phyloP scores from a whole-genome alignment of 2,888 invertebrate genomes.

The Steinernema carpocapsae region DNA sequence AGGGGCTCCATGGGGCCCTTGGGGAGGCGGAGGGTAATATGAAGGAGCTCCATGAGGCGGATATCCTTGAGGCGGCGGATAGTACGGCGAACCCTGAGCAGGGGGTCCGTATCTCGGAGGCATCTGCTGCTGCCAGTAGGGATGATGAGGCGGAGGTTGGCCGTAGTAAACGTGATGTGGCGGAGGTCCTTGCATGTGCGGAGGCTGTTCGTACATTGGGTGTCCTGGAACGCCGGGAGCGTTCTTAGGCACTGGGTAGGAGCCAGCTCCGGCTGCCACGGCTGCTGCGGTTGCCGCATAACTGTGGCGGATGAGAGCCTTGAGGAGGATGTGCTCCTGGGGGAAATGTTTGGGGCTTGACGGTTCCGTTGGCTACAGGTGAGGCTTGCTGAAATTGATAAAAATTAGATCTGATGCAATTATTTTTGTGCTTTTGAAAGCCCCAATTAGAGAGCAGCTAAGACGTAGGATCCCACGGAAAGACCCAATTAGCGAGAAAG shows the following conservation, averaged over 20 bases:
- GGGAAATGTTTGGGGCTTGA: not conserved
- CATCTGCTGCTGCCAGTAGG: slow-evolving; percentile 33
- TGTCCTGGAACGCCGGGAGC: slow-evolving; percentile 1
- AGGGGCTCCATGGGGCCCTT: not conserved
- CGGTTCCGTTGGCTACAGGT: slow-evolving; percentile 11
- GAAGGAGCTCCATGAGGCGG: not conserved
- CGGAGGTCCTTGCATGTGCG: slow-evolving; percentile 16
- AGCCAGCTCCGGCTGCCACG: slow-evolving; percentile 21
- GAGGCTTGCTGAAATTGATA: slow-evolving; percentile 25
- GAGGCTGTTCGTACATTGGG: slow-evolving; percentile 21
- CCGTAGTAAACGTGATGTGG: slow-evolving; percentile 30
- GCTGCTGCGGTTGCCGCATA: slow-evolving; percentile 25
- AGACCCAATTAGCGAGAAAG: not conserved
- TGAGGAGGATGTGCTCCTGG: not conserved
- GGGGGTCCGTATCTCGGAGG: not conserved
- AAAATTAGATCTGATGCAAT: not conserved
- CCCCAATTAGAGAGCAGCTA: not conserved
- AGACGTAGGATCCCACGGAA: not conserved
- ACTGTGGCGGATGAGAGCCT: not conserved
- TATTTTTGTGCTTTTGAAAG: too few relatives aligned
- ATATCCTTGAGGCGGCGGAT: slow-evolving; percentile 8
- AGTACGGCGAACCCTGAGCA: slow-evolving; percentile 26
- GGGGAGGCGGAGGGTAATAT: slow-evolving; percentile 15
- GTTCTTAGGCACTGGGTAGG: slow-evolving; percentile 28
- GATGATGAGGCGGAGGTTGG: slow-evolving; percentile 28